Conservation (phyloP, 2,113 vertebrate species). For the Corythaeola cristata region DNA sequence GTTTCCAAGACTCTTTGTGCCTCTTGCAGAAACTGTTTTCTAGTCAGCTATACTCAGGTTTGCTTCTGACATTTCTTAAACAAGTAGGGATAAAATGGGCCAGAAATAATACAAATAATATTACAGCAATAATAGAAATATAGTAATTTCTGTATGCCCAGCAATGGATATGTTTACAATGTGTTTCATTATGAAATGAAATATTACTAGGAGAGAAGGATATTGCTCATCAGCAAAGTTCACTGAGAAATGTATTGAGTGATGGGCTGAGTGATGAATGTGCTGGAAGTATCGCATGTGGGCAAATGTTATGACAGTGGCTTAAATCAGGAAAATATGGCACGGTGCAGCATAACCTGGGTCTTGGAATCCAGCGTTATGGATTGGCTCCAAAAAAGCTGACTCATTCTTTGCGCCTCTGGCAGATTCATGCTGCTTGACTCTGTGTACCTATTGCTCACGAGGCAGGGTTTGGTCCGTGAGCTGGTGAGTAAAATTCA, state of each 20-base stretch:
- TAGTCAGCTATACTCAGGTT: neutral
- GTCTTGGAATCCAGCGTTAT: neutral
- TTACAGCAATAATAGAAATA: too few relatives aligned
- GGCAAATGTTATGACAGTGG: neutral
- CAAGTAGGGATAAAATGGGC: neutral
- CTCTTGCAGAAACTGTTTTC: neutral
- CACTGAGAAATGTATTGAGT: neutral
- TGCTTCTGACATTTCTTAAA: neutral
- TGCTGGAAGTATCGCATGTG: neutral
- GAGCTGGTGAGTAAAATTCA: slow-evolving; percentile 18
- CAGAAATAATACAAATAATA: neutral
- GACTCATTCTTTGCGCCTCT: slow-evolving; percentile 34
- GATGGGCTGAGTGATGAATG: neutral
- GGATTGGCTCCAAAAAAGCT: neutral
- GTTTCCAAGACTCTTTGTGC: neutral
- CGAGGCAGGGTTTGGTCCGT: slow-evolving; percentile 9
- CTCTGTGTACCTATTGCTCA: neutral
- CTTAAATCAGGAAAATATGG: neutral
- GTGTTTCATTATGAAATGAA: neutral
- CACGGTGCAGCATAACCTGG: neutral
- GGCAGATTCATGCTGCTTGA: slow-evolving; percentile 26
- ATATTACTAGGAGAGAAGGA: neutral
- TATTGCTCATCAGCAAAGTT: neutral
- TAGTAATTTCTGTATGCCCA: neutral
- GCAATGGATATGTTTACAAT: neutral